Evolutionary conservation across 2,797 vertebrate genomes (phyloP).

Genomic region (Chloroceryle amazona): DNA sequence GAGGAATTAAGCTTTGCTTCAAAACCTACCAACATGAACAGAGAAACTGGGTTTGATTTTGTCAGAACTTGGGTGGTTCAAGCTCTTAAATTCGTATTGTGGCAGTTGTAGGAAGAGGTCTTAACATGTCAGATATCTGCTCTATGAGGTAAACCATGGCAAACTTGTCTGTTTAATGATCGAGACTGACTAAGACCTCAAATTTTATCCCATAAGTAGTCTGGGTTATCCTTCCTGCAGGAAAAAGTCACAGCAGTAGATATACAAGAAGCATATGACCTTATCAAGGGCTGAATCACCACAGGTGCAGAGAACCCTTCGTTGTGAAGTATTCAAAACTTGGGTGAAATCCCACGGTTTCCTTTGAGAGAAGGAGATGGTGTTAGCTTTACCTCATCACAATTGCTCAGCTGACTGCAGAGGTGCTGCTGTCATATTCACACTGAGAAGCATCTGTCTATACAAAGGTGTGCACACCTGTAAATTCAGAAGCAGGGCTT

Average conservation of each 20-base stretch:
- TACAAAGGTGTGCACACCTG: rapidly evolving
- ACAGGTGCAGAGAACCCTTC: background rate
- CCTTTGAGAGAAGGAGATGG: background rate
- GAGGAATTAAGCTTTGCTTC: background rate
- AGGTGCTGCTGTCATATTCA: background rate
- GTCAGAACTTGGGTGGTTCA: background rate
- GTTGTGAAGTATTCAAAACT: background rate
- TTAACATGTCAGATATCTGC: background rate
- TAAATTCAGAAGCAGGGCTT: background rate
- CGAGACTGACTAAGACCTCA: background rate
- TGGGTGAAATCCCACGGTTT: background rate
- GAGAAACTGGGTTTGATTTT: background rate
- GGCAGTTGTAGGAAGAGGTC: background rate
- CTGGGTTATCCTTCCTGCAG: background rate
- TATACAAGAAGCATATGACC: background rate
- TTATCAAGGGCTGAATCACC: background rate
- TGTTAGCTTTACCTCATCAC: rapidly evolving
- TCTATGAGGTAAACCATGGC: background rate
- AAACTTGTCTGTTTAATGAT: background rate
- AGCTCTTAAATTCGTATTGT: background rate
- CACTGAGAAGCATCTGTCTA: background rate
- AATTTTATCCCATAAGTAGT: background rate
- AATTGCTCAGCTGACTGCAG: background rate
- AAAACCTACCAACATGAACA: background rate
- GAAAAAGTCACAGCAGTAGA: background rate